phyloP scores from a whole-genome alignment of 1,140 invertebrate genomes.

The Brachionus sp. region DNA sequence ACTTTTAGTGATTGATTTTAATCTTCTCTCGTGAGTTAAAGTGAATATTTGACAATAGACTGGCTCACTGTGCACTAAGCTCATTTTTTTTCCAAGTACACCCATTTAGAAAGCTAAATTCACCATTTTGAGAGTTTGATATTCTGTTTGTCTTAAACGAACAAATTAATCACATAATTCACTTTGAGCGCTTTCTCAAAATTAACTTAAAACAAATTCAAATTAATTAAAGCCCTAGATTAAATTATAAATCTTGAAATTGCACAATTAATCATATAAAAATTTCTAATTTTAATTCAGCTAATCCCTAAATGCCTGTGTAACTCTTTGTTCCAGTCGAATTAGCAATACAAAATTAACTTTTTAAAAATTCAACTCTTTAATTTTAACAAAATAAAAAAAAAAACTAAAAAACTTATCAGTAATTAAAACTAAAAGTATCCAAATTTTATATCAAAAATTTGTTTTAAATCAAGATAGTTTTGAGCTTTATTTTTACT shows the following conservation, averaged over 20 bases:
- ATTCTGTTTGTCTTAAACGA: too few relatives aligned
- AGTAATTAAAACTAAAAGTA: constrained; percentile 1
- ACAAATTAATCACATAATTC: not conserved
- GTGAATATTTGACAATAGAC: not conserved
- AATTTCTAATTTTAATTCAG: not conserved
- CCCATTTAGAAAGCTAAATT: too few relatives aligned
- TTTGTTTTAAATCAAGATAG: not conserved
- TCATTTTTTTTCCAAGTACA: not conserved
- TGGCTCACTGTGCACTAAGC: not conserved
- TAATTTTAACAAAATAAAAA: too few relatives aligned
- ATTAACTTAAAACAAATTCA: not conserved
- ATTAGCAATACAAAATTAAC: too few relatives aligned
- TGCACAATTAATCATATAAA: not conserved
- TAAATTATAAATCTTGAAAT: not conserved
- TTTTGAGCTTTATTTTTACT: not conserved
- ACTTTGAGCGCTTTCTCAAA: not conserved
- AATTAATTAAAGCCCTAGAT: not conserved
- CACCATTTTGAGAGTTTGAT: too few relatives aligned
- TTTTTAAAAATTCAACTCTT: too few relatives aligned
- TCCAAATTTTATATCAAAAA: not conserved
- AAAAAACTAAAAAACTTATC: not conserved
- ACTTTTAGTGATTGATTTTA: not conserved
- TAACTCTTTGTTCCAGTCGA: too few relatives aligned
- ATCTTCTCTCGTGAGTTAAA: not conserved
- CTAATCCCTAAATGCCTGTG: not conserved